phyloP scores from a whole-genome alignment of 2,113 vertebrate genomes.

The Bujurquina vittata region DNA sequence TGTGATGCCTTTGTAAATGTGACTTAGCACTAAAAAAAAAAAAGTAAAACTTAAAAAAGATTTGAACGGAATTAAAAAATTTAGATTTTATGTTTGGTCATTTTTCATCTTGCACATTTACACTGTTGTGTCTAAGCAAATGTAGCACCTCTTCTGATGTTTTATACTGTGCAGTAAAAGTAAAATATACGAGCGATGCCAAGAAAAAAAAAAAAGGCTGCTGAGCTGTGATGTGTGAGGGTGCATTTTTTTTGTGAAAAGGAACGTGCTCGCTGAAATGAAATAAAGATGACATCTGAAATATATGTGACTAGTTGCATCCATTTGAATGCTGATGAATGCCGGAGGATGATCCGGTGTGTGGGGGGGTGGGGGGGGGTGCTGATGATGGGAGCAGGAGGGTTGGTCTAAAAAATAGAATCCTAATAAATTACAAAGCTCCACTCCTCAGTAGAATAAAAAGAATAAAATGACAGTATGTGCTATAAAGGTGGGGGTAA shows the following conservation, averaged over 20 bases:
- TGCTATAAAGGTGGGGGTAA: not conserved
- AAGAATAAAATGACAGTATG: not conserved
- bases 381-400: not conserved
- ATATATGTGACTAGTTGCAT: not conserved
- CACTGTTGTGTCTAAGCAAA: constrained; percentile 64
- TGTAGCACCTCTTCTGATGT: constrained; percentile 51
- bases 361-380: too few species aligned
- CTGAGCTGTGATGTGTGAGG: constrained; percentile 3
- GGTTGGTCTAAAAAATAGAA: not conserved
- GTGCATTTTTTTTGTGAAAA: constrained; percentile 22
- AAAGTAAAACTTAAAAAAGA: constrained; percentile 14
- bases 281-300: constrained; percentile 48
- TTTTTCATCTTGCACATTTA: constrained; percentile 59
- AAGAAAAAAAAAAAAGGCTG: constrained; percentile 8
- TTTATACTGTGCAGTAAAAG: constrained; percentile 61
- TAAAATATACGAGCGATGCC: constrained; percentile 16
- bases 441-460: not conserved
- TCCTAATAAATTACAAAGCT: not conserved
- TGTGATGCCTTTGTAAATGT: constrained; percentile 65
- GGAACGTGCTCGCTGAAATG: constrained; percentile 29
- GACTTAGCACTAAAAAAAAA: constrained; percentile 16
- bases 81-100: constrained; percentile 36
- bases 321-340: not conserved
- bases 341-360: not conserved
- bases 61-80: constrained; percentile 35